Evolutionary conservation across 2,797 vertebrate genomes (phyloP).

Genomic region (Micromesistius poutassou): DNA sequence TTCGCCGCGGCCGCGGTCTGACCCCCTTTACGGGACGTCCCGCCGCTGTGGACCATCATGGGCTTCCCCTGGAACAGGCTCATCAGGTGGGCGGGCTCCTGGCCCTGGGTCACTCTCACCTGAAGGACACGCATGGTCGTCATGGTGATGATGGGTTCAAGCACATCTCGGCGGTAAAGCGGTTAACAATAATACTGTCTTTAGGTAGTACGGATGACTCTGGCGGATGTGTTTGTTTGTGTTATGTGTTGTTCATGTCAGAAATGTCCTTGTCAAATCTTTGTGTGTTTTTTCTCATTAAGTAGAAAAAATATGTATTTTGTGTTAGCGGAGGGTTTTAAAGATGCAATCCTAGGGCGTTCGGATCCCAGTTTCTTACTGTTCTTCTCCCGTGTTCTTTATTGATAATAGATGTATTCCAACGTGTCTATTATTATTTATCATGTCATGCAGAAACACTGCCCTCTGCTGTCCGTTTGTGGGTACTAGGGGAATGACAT

Average conservation of each 20-base stretch:
- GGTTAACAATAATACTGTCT: neutral
- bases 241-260: neutral
- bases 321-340: too few relatives aligned
- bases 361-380: too few relatives aligned
- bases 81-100: constrained; percentile 81
- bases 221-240: neutral
- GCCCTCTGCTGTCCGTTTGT: constrained; percentile 52
- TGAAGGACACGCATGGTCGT: constrained; percentile 27
- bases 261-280: too few relatives aligned
- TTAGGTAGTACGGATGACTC: neutral
- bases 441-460: constrained; percentile 12
- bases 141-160: neutral
- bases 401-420: too few relatives aligned
- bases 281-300: too few relatives aligned
- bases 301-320: too few relatives aligned
- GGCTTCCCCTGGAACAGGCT: constrained; percentile 77
- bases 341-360: too few relatives aligned
- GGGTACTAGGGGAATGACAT: neutral
- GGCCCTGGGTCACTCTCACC: constrained; percentile 80
- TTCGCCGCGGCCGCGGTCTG: constrained; percentile 52
- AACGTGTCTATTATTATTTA: neutral
- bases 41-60: constrained; percentile 76
- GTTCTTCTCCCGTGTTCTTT: too few relatives aligned
- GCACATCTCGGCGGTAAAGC: too few relatives aligned
- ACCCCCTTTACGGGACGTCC: constrained; percentile 75